Evolutionary conservation across 2,888 invertebrate genomes (phyloP).

Genomic region (Agapetus fuscipes): DNA sequence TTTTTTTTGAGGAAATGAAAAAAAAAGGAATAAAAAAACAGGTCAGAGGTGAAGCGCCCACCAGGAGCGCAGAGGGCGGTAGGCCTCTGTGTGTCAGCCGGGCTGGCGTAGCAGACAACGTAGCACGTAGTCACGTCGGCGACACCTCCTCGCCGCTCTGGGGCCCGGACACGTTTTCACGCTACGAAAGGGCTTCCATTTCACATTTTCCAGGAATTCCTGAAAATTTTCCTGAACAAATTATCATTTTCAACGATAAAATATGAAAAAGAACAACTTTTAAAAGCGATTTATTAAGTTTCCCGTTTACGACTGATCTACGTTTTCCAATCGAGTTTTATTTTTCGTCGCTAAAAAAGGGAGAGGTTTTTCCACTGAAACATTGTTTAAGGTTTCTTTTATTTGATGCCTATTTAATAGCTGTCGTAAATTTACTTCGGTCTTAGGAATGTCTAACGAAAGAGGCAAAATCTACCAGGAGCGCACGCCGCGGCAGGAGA

Average conservation of each 20-base stretch:
- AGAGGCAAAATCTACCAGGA: slow-evolving; percentile 12
- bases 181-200: slow-evolving; percentile 39
- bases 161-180: slow-evolving; percentile 34
- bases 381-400: neutral
- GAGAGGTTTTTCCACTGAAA: too few relatives aligned
- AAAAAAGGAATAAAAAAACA: slow-evolving; percentile 18
- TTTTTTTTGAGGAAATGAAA: too few relatives aligned
- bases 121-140: slow-evolving; percentile 5
- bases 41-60: slow-evolving; percentile 25
- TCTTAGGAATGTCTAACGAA: slow-evolving; percentile 13
- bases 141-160: slow-evolving; percentile 24
- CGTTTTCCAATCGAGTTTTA: too few relatives aligned
- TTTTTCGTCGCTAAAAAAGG: too few relatives aligned
- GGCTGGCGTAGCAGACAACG: slow-evolving; percentile 1
- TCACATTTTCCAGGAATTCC: slow-evolving; percentile 17
- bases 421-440: neutral
- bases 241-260: neutral
- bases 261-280: neutral
- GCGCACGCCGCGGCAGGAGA: neutral
- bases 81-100: slow-evolving; percentile 21
- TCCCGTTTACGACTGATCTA: too few relatives aligned
- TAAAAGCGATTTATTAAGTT: neutral
- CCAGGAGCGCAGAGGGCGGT: slow-evolving; percentile 30
- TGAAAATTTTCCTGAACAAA: slow-evolving; percentile 12
- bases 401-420: neutral